Percentiles rank a stretch among this genome's conserved stretches.
Evolutionary conservation across 1,140 invertebrate species (phyloP).

Genomic region (Bicyclus anynana): DNA sequence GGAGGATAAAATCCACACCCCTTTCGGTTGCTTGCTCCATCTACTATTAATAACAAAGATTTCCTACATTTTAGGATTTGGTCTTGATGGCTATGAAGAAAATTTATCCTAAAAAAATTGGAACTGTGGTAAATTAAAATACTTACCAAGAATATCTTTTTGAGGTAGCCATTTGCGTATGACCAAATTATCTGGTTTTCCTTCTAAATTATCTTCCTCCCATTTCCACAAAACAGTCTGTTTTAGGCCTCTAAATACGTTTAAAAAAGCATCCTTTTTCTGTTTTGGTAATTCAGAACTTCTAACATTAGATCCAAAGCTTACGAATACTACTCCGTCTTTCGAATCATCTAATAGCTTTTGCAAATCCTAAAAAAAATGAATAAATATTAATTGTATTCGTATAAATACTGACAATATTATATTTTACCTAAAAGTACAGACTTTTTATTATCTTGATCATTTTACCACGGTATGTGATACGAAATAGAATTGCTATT

Average conservation of each 20-base stretch:
- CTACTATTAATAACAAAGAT: too few species aligned
- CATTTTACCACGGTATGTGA: too few species aligned
- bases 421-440: too few species aligned
- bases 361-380: slow-evolving; percentile 73
- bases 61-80: too few species aligned
- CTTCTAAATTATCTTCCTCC: slow-evolving; percentile 76
- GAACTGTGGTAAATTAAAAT: neutral
- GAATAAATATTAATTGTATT: neutral
- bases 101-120: too few species aligned
- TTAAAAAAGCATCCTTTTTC: slow-evolving; percentile 73
- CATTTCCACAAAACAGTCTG: slow-evolving; percentile 83
- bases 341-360: slow-evolving; percentile 77
- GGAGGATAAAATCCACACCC: too few species aligned
- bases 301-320: slow-evolving; percentile 80
- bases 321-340: slow-evolving; percentile 80
- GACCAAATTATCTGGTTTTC: slow-evolving; percentile 79
- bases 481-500: too few species aligned
- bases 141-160: slow-evolving; percentile 75
- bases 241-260: slow-evolving; percentile 76
- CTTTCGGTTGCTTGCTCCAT: too few species aligned
- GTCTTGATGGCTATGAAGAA: too few species aligned
- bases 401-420: too few species aligned
- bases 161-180: slow-evolving; percentile 84
- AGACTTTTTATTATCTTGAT: too few species aligned
- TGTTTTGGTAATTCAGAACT: slow-evolving; percentile 70